Conservation (phyloP, 2,113 vertebrate species). For the Hypocryptadius cinnamomeus region DNA sequence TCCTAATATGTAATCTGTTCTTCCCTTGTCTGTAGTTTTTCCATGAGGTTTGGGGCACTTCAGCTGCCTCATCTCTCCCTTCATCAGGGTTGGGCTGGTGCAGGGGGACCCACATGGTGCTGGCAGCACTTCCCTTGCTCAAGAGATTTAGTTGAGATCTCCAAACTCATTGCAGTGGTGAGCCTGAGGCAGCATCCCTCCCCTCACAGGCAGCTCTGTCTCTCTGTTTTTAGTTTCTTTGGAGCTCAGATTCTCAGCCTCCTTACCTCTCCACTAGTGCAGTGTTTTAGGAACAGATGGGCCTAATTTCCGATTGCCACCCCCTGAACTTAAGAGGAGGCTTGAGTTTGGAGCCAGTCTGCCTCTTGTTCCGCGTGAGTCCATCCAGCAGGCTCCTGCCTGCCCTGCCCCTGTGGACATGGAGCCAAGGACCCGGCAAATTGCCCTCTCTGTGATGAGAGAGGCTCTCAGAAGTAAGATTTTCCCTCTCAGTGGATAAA, state of each 20-base stretch:
- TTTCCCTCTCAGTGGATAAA: not conserved
- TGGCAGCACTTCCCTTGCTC: not conserved
- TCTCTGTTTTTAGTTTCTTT: not conserved
- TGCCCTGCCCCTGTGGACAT: not conserved
- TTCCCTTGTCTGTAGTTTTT: not conserved
- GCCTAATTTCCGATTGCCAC: constrained; percentile 13
- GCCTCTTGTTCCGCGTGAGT: not conserved
- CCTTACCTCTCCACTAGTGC: not conserved
- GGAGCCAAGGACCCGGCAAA: not conserved
- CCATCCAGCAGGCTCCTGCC: not conserved
- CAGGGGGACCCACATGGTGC: not conserved
- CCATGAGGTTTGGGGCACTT: not conserved
- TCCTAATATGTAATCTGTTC: not conserved
- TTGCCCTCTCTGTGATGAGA: fast-evolving
- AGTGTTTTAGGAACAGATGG: constrained; percentile 19
- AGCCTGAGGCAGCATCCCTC: not conserved
- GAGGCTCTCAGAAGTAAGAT: not conserved
- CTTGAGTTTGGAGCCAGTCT: not conserved
- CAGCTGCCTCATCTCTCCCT: not conserved
- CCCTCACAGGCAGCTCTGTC: not conserved
- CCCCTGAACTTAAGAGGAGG: constrained; percentile 8
- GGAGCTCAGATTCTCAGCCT: not conserved
- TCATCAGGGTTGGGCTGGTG: not conserved
- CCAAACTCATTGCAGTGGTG: not conserved
- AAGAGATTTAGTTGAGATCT: not conserved